Base-by-base conservation (phyloP, 2,888 invertebrate genomes). In the Cheilosia scutellata region DNA sequence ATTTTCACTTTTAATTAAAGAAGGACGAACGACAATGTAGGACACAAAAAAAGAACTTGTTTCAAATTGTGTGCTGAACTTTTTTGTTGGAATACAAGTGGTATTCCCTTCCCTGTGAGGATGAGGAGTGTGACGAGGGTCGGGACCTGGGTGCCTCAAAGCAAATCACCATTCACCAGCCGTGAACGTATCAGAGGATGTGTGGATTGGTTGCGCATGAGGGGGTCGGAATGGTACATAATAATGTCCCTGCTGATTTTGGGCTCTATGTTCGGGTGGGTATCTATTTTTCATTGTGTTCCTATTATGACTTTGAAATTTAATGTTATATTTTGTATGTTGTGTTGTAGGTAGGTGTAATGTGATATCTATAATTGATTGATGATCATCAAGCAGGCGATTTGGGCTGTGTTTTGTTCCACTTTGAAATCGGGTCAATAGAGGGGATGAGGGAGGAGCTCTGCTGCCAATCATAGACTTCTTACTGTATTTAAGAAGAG, bases 1-100 rank as follows among this genome's bases (percentile, higher is more conserved):
- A 63, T 76, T 77, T 66, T 79, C 68, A 71, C 75, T 75, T 80
- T 84, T 84, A 84, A 84, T 84, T 84, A 84, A 76, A 71, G 80
- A 71, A 71, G 84, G 75, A 79, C 79, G 75, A 74, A 66, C 40
- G 58, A 70, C 70, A 58, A 65, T 82, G 76, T 70, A 70, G 70
- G 76, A 20, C 82, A 76, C 40, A 62, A 62, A 57, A 70, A 63
- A 33, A 33, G 9, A 57, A 70, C 29, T n/a, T 47, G n/a, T 49
- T 57, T 60, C 51, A 60, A 58, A 40, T 49, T 55, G 31, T 68
- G 53, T 58, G 49, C 13, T 27, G 29, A n/a, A 60, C 40, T 60
- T 58, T 25, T 25, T 9, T 49, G 16, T 49, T 25, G 20, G 13
- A 51, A 51, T 42, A 42, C 16, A 49, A 25, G 44, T 27, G 62